Base-by-base conservation (phyloP, 2,113 vertebrate genomes). In the Macrotus californicus region DNA sequence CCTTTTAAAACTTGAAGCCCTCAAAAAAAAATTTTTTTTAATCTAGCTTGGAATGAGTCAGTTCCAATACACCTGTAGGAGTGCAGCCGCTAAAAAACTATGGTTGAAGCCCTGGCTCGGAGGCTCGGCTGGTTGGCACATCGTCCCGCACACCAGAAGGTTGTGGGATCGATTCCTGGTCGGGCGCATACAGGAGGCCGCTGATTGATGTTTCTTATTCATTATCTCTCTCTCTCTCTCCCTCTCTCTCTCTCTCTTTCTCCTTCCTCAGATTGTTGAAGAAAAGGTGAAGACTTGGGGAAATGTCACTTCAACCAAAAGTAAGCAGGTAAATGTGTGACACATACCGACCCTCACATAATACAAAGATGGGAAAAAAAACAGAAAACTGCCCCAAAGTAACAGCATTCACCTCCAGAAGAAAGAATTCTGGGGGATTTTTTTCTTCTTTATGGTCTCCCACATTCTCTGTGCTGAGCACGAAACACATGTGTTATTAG, bases 341-440 rank as follows among this genome's bases (percentile, higher is more conserved):
- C n/a, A n/a, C 54, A 11, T 1, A 50, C 12, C 21, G 2, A 66
- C 15, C 15, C 39, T 56, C 5, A 3, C 2, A 12, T 46, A 41
- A 22, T 52, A 34, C 41, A 43, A 34, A 26, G 14, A 19, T 3
- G 24, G 31, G 2, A 15, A 54, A 75, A 59, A 29, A 75, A 59
- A 29, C 11, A 41, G 41, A 54, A 43, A 64, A 19, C 13, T 1
- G 6, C 43, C 61, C 46, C 1, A 7, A 29, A 52, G 48, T 3
- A 29, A 43, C 1, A 36, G 69, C 4, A 21, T 2, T 1, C 2
- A 4, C 52, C 11, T 26, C 18, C 75, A 9, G 26, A 2, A 2
- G 13, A n/a, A 72, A 1, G 26, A 18, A 10, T 19, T 4, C 31
- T 0, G 2, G 26, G 31, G 3, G 7, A 3, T 0, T 6, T 2